Percentiles rank a stretch among this genome's conserved stretches.
phyloP scores from a whole-genome alignment of 2,888 invertebrate species.

The Junonia oenone region DNA sequence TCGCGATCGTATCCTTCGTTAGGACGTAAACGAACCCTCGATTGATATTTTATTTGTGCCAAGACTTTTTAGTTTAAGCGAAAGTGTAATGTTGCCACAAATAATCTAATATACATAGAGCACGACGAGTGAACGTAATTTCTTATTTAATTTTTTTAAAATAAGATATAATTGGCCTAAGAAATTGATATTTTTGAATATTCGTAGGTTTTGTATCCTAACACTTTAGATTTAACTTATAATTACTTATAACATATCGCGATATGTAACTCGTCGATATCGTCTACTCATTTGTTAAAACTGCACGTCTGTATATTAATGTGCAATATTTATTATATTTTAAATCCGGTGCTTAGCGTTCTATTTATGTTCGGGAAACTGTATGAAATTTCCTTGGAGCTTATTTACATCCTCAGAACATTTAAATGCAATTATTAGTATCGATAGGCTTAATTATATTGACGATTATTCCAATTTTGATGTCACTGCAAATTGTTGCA shows the following conservation, averaged over 20 bases:
- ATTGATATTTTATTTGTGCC: slow-evolving; percentile 71
- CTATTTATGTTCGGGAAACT: slow-evolving; percentile 28
- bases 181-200: slow-evolving; percentile 64
- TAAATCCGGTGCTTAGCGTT: slow-evolving; percentile 54
- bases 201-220: slow-evolving; percentile 61
- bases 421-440: slow-evolving; percentile 47
- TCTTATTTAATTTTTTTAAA: slow-evolving; percentile 40
- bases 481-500: slow-evolving; percentile 11
- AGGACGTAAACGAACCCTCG: slow-evolving; percentile 37
- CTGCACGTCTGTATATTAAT: slow-evolving; percentile 42
- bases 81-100: slow-evolving; percentile 48
- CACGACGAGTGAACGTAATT: slow-evolving; percentile 39
- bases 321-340: slow-evolving; percentile 58
- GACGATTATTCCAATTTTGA: slow-evolving; percentile 19
- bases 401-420: slow-evolving; percentile 63
- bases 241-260: slow-evolving; percentile 34
- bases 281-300: slow-evolving; percentile 46
- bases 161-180: slow-evolving; percentile 69
- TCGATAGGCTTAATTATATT: slow-evolving; percentile 44
- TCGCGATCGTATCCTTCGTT: slow-evolving; percentile 36
- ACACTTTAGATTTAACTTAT: slow-evolving; percentile 45
- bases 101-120: slow-evolving; percentile 33
- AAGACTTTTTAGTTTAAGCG: slow-evolving; percentile 65
- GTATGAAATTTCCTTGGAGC: slow-evolving; percentile 14
- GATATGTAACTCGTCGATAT: slow-evolving; percentile 6